phyloP scores from a whole-genome alignment of 2,113 vertebrate genomes.

The Arizona elegans region DNA sequence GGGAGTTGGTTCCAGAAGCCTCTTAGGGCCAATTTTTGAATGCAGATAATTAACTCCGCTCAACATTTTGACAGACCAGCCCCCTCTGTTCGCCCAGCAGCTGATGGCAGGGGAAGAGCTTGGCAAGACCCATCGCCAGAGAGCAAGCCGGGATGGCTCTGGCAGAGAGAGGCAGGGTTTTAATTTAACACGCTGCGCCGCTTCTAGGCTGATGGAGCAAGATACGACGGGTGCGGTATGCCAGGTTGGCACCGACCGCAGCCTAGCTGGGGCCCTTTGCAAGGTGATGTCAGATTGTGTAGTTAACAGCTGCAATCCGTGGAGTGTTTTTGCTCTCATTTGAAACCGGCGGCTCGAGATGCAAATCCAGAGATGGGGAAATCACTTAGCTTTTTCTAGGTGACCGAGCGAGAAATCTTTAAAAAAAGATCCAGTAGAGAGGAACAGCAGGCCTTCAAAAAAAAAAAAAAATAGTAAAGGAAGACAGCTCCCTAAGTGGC shows the following conservation, averaged over 20 bases:
- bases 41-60: conserved; percentile 63
- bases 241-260: conserved; percentile 55
- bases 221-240: conserved; percentile 23
- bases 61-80: conserved; percentile 56
- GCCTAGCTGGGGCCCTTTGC: conserved; percentile 53
- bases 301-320: conserved; percentile 44
- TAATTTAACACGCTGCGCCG: conserved; percentile 60
- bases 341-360: fast-evolving
- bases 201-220: conserved; percentile 57
- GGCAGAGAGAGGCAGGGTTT: conserved; percentile 58
- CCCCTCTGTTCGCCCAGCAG: conserved; percentile 45
- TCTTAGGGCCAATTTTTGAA: conserved; percentile 46
- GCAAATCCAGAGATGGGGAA: not conserved
- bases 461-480: not conserved
- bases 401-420: not conserved
- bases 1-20: conserved; percentile 58
- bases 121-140: conserved; percentile 48
- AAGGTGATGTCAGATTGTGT: conserved; percentile 68
- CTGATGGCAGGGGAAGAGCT: conserved; percentile 49
- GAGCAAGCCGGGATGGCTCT: conserved; percentile 52
- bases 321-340: conserved; percentile 9
- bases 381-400: not conserved
- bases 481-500: not conserved
- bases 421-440: not conserved
- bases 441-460: not conserved